A percentile compares a stretch with the other conserved stretches of the same genome.
phyloP scores from a whole-genome alignment of 2,888 invertebrate genomes.

The Sminthurinus aureus region DNA sequence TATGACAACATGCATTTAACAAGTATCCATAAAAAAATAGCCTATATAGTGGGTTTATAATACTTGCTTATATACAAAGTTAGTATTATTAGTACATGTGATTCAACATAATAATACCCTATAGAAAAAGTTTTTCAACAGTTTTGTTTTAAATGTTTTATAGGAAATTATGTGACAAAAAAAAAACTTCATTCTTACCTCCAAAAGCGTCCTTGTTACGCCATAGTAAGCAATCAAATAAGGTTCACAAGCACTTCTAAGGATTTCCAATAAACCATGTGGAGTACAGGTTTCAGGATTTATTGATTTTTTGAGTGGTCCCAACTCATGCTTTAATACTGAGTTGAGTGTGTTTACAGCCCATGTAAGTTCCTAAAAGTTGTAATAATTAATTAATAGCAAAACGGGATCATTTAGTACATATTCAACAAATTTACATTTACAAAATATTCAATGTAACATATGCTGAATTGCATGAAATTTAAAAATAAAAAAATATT shows the following conservation, averaged over 20 bases:
- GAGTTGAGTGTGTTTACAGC: constrained; percentile 33
- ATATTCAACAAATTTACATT: not conserved
- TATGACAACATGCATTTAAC: too few species aligned
- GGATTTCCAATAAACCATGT: constrained; percentile 5
- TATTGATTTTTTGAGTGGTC: not conserved
- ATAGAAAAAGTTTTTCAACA: too few species aligned
- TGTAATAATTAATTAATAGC: not conserved
- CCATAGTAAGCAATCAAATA: constrained; percentile 56
- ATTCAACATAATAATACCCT: too few species aligned
- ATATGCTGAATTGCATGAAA: not conserved
- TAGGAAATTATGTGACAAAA: too few species aligned
- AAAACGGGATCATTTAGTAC: not conserved
- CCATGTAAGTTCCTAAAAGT: constrained; percentile 42
- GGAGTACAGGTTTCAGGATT: not conserved
- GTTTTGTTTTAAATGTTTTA: too few species aligned
- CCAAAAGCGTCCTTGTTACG: constrained; percentile 48
- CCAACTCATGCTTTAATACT: not conserved
- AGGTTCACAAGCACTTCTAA: constrained; percentile 50
- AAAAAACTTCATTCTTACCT: too few species aligned
- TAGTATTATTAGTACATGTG: too few species aligned
- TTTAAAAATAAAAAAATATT: not conserved
- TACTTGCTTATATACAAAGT: too few species aligned
- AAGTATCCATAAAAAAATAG: too few species aligned
- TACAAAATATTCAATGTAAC: not conserved
- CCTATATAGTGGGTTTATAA: too few species aligned